Evolutionary conservation across 2,888 invertebrate species (phyloP), one percentile per base, ranked within the genome.

Genomic region (Ashinkailepas kermadecensis): DNA sequence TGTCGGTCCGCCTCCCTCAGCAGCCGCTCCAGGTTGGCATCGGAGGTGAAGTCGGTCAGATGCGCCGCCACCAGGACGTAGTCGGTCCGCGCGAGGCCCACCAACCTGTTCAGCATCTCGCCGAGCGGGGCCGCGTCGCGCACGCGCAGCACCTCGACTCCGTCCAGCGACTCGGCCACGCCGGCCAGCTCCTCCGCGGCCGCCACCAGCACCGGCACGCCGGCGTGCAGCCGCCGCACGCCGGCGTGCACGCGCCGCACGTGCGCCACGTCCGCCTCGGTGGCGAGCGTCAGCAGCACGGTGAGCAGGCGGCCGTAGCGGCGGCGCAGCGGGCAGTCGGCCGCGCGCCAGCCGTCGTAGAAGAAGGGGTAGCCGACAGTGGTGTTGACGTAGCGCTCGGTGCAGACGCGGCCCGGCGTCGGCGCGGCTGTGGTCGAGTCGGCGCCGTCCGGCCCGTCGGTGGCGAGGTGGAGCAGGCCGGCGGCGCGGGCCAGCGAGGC

Each of bases 11-110:
- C 57, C 25, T 85, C 84, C 25, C 86, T 84, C 70, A 86, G 82
- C 54, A 86, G 84, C 21, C 86, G 83, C 58, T 86, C 85, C 25
- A 87, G 82, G 15, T 85, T 81, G 13, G 85, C 83, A 65, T 85
- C 85, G 9, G 83, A 81, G 74, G 85, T 84, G 80, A 86, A 85
- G 70, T 84, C 81, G 23, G 84, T 84, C 11, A 86, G 80, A 25
- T 86, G 84, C 13, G 85, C 81, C 12, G 84, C 86, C 9, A 87
- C 64, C 3, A 86, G 82, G 1, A 85, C 85, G 81, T 86, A 87
- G 2, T 85, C 85, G 0, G 86, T 87, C 12, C 80, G 82, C 11
- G 85, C 85, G 11, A 81, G 54, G 11, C 81, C 59, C 11, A 86
- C 81, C 11, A 86, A 80, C 1, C 70, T 59, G 81, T 86, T 86